Conservation (phyloP, 2,888 invertebrate species). For the Phoronis australis region DNA sequence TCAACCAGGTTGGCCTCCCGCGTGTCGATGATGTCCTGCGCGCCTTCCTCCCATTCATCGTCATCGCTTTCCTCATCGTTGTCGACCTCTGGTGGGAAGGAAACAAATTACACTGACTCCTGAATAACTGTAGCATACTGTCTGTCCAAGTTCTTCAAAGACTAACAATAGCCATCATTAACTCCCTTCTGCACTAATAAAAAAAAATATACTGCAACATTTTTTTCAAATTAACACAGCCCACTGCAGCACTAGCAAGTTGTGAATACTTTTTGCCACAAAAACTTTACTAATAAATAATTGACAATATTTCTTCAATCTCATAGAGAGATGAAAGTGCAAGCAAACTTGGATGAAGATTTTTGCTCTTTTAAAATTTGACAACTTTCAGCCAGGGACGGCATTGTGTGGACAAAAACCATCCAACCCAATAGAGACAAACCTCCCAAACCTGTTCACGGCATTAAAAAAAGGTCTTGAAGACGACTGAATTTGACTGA, state of each 20-base stretch:
- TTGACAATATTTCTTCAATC: too few species aligned
- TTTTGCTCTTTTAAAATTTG: neutral
- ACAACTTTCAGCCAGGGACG: neutral
- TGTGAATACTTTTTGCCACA: too few species aligned
- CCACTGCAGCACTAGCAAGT: neutral
- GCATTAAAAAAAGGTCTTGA: too few species aligned
- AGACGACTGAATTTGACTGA: too few species aligned
- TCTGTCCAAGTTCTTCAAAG: neutral
- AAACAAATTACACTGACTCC: neutral
- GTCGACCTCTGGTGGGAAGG: slow-evolving; percentile 66
- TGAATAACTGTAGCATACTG: too few species aligned
- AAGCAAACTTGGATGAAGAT: too few species aligned
- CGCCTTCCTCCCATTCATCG: slow-evolving; percentile 90
- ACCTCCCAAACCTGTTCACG: neutral
- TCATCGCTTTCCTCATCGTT: slow-evolving; percentile 83
- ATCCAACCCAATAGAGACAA: neutral
- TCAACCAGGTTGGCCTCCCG: slow-evolving; percentile 84
- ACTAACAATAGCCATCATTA: too few species aligned
- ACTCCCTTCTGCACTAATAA: too few species aligned
- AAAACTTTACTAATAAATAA: too few species aligned
- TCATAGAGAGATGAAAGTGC: too few species aligned
- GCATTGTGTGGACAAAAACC: neutral
- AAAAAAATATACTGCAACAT: too few species aligned
- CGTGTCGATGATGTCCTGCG: slow-evolving; percentile 67
- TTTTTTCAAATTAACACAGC: neutral